Base-by-base conservation (phyloP, 2,888 invertebrate genomes). In the Eupithecia dodoneata region DNA sequence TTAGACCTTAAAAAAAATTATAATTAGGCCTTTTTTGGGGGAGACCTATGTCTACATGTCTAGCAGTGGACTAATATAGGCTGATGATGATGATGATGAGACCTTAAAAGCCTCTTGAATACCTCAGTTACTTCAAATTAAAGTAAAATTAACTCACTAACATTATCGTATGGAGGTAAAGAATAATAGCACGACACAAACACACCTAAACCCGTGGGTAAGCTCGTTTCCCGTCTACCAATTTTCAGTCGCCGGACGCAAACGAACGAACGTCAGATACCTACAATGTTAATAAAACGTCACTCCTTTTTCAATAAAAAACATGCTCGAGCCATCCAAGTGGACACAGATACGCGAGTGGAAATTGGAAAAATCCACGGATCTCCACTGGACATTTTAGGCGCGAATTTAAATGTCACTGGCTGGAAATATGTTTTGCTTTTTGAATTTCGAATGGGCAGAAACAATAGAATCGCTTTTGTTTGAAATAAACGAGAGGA, bases 361-460 rank as follows among this genome's bases (percentile, higher is more conserved):
- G 92, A 93, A 94, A 93, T 93, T 93, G 93, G 89, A 91, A 93
- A 93, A 92, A 90, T 87, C 87, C 87, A 81, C 84, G 85, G 79
- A 87, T 88, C 87, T 85, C 85, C 84, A 71, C 44, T 70, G 70
- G 66, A 69, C 76, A 70, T 74, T 77, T 79, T 77, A 77, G 77
- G 67, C 41, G 73, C 65, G 55, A 75, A 74, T 74, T 65, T 72
- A 47, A 75, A 75, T 66, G 69, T 41, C 59, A 71, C 72, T 72
- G 71, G 55, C 73, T 79, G 76, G 71, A 76, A 76, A 73, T 67
- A 71, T 76, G 70, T 78, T 73, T 72, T 72, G 59, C 63, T 76
- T 76, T 78, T 76, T 74, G 55, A 75, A 73, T 76, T 74, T 74
- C 47, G 73, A 74, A 76, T 70, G 72, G 63, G 49, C 66, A 66